phyloP scores from a whole-genome alignment of 1,140 invertebrate genomes.

The Zaprionus ghesquierei region DNA sequence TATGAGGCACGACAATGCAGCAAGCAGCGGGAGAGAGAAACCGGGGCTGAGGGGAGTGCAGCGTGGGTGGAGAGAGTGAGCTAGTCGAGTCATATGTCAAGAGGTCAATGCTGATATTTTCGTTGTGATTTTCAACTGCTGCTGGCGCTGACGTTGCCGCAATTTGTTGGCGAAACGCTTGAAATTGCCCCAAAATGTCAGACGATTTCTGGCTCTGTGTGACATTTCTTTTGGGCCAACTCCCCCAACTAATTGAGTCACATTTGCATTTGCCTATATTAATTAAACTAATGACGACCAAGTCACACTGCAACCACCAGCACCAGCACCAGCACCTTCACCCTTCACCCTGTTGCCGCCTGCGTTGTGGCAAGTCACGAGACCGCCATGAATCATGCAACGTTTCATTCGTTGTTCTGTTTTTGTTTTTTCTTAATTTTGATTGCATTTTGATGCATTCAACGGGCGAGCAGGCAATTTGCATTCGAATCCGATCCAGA shows the following conservation, averaged over 20 bases:
- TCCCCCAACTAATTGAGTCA: constrained; percentile 64
- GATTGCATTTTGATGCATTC: constrained; percentile 81
- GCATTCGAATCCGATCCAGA: constrained; percentile 47
- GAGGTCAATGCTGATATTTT: constrained; percentile 75
- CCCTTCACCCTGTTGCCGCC: background rate
- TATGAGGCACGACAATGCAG: constrained; percentile 46
- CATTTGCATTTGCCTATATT: constrained; percentile 75
- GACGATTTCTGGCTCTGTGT: constrained; percentile 35
- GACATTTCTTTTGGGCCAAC: constrained; percentile 69
- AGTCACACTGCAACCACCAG: constrained; percentile 14
- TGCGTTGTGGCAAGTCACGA: background rate
- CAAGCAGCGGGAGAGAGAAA: constrained; percentile 40
- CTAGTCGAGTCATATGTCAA: constrained; percentile 71
- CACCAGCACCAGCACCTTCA: background rate
- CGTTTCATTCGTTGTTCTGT: background rate
- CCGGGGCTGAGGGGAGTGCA: background rate
- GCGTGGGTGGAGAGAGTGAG: background rate
- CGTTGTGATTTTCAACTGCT: constrained; percentile 54
- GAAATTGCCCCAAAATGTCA: constrained; percentile 77
- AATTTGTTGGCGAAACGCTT: constrained; percentile 77
- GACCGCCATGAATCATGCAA: constrained; percentile 70
- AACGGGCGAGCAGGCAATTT: constrained; percentile 50
- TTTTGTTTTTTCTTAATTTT: constrained; percentile 69
- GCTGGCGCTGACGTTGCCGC: constrained; percentile 53
- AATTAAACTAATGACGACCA: constrained; percentile 66